Conservation (phyloP, 2,888 invertebrate species). For the Eupithecia tripunctaria region DNA sequence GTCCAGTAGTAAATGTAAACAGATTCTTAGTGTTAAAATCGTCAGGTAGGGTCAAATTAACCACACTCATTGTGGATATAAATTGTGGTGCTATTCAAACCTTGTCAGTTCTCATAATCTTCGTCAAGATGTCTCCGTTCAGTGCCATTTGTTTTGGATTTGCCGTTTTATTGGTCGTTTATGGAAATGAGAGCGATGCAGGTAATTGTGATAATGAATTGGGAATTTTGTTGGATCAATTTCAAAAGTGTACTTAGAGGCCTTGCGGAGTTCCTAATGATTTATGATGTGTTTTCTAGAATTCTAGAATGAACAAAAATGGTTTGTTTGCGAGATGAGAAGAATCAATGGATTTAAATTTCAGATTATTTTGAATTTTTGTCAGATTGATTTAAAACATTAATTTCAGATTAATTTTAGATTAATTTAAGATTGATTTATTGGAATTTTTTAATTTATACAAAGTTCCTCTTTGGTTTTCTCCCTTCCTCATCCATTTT, state of each 20-base stretch:
- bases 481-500: not conserved
- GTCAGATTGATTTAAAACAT: too few relatives aligned
- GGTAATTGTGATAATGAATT: conserved; percentile 41
- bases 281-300: too few relatives aligned
- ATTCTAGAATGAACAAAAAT: not conserved
- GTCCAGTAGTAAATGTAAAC: conserved; percentile 29
- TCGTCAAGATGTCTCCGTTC: conserved; percentile 46
- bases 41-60: conserved; percentile 39
- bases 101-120: conserved; percentile 35
- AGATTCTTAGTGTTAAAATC: conserved; percentile 37
- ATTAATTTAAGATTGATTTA: too few relatives aligned
- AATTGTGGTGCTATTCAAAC: conserved; percentile 30
- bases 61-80: conserved; percentile 38
- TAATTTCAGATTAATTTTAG: too few relatives aligned
- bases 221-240: not conserved
- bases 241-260: too few relatives aligned
- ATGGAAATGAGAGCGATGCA: conserved; percentile 45
- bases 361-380: too few relatives aligned
- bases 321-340: not conserved
- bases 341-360: too few relatives aligned
- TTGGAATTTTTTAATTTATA: too few relatives aligned
- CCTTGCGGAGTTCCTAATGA: too few relatives aligned
- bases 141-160: conserved; percentile 39
- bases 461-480: not conserved
- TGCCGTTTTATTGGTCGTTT: conserved; percentile 42